Conservation (phyloP, 2,888 invertebrate genomes). For the Ophion slaviceki region DNA sequence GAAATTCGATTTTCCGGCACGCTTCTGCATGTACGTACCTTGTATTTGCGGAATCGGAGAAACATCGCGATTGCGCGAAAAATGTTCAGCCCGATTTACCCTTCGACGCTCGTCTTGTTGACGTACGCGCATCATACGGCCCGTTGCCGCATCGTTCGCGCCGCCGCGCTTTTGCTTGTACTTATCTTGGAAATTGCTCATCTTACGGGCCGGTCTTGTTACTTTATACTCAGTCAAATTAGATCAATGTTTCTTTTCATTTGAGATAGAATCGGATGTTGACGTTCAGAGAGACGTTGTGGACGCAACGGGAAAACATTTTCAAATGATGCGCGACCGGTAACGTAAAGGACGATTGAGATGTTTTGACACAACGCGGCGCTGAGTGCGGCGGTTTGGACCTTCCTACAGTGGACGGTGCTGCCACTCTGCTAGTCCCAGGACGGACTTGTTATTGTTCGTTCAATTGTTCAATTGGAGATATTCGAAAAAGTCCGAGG, state of each 20-base stretch:
- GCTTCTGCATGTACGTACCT: slow-evolving; percentile 37
- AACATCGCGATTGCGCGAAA: slow-evolving; percentile 57
- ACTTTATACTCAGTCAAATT: background rate
- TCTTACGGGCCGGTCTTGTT: background rate
- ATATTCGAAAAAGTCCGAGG: too few relatives aligned
- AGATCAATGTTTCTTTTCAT: background rate
- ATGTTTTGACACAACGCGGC: background rate
- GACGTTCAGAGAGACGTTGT: background rate
- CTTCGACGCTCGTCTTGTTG: slow-evolving; percentile 52
- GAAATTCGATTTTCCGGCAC: background rate
- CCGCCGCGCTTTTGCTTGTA: slow-evolving; percentile 29
- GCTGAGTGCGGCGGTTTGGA: background rate
- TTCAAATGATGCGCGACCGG: slow-evolving; percentile 57
- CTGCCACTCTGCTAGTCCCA: too few relatives aligned
- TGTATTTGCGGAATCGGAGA: background rate
- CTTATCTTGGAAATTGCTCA: slow-evolving; percentile 33
- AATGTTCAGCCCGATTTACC: slow-evolving; percentile 51
- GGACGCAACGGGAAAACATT: slow-evolving; percentile 53
- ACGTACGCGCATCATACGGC: slow-evolving; percentile 61
- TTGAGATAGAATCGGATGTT: background rate
- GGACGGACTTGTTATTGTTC: too few relatives aligned
- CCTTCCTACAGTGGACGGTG: too few relatives aligned
- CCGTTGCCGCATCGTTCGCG: background rate
- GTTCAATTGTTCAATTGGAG: too few relatives aligned
- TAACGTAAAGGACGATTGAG: slow-evolving; percentile 8